Conservation (phyloP, 2,888 invertebrate genomes). For the Ophion slaviceki region DNA sequence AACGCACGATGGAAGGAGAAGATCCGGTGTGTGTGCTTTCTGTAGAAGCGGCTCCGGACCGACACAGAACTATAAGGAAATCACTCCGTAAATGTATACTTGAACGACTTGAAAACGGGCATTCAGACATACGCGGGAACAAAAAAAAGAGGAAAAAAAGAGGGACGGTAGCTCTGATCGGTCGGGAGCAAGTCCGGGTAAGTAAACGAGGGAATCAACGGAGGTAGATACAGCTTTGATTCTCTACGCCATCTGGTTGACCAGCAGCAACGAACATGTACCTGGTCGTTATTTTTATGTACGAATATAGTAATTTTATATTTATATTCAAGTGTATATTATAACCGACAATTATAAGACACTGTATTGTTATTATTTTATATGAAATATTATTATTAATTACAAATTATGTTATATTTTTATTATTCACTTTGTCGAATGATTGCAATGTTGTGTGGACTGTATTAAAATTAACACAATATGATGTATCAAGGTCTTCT, state of each 20-base stretch:
- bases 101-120: conserved; percentile 67
- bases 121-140: not conserved
- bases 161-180: conserved; percentile 9
- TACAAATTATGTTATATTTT: no score
- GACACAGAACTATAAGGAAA: conserved; percentile 71
- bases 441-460: no score
- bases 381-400: no score
- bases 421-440: no score
- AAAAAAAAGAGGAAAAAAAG: conserved; percentile 5
- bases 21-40: conserved; percentile 22
- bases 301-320: not conserved
- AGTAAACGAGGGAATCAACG: conserved; percentile 49
- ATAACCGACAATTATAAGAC: not conserved
- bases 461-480: no score
- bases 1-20: conserved; percentile 17
- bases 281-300: not conserved
- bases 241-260: conserved; percentile 56
- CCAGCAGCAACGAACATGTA: conserved; percentile 19
- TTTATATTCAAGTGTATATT: not conserved
- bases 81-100: conserved; percentile 78
- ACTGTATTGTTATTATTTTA: no score
- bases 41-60: conserved; percentile 25
- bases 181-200: conserved; percentile 32
- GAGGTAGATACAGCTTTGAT: conserved; percentile 15
- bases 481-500: no score